phyloP scores from a whole-genome alignment of 2,888 invertebrate species.

The Conus canariensis region DNA sequence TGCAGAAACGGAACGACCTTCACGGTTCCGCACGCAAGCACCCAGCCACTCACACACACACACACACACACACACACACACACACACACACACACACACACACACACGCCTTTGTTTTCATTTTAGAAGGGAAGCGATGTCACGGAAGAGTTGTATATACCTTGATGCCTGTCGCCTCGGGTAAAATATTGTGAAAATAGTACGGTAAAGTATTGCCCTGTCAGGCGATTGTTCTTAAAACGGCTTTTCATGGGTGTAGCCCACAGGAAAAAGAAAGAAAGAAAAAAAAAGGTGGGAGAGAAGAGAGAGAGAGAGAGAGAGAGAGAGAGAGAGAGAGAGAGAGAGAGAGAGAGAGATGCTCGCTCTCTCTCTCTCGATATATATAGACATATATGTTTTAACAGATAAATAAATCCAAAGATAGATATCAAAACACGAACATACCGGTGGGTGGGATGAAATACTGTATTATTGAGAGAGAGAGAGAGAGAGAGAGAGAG shows the following conservation, averaged over 20 bases:
- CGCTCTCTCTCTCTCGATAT: too few relatives aligned
- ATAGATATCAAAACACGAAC: too few relatives aligned
- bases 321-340: too few relatives aligned
- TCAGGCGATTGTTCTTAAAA: neutral
- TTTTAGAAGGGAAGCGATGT: neutral
- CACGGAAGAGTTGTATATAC: neutral
- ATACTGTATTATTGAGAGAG: too few relatives aligned
- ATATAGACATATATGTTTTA: too few relatives aligned
- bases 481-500: neutral
- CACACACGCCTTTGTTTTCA: neutral
- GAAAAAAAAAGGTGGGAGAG: neutral
- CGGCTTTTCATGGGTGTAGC: neutral
- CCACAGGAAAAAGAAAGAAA: neutral
- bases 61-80: neutral
- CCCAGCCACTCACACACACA: neutral
- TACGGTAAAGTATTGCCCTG: neutral
- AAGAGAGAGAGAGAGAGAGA: too few relatives aligned
- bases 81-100: constrained; percentile 6
- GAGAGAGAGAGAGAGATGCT: neutral
- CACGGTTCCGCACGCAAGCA: neutral
- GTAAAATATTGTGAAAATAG: neutral
- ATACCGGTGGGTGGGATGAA: too few relatives aligned
- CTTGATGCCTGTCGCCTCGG: neutral
- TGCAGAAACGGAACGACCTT: too few relatives aligned
- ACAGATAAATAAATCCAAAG: too few relatives aligned